Percentiles rank a stretch among this genome's conserved stretches.
phyloP scores from a whole-genome alignment of 1,140 invertebrate species.

The Zaprionus inermis region DNA sequence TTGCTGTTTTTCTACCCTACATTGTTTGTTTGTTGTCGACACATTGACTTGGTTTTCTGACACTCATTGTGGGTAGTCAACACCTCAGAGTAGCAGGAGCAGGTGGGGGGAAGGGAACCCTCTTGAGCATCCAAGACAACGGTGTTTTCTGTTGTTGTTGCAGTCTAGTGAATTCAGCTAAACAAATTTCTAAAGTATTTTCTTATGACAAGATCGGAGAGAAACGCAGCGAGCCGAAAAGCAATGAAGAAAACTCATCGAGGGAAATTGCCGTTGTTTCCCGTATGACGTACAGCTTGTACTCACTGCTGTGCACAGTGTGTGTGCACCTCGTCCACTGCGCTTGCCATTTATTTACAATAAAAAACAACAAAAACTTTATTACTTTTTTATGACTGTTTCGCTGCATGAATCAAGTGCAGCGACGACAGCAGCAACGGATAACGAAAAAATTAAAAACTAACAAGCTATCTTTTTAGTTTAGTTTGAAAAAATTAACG shows the following conservation, averaged over 20 bases:
- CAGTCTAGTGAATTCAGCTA: slow-evolving; percentile 60
- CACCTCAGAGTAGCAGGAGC: neutral
- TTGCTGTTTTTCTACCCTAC: slow-evolving; percentile 19
- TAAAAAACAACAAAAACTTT: slow-evolving; percentile 48
- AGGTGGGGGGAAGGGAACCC: neutral
- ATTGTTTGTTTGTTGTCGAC: slow-evolving; percentile 18
- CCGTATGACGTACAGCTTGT: slow-evolving; percentile 30
- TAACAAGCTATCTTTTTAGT: slow-evolving; percentile 26
- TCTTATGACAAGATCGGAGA: slow-evolving; percentile 45
- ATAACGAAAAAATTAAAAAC: slow-evolving; percentile 21
- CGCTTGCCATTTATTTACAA: slow-evolving; percentile 56
- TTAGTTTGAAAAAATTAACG: slow-evolving; percentile 12
- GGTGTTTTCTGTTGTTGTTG: slow-evolving; percentile 51
- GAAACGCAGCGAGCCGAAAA: slow-evolving; percentile 54
- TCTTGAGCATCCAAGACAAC: slow-evolving; percentile 6
- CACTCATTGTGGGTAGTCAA: slow-evolving; percentile 54
- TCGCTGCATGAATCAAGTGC: slow-evolving; percentile 48
- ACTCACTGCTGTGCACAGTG: neutral
- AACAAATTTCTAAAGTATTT: slow-evolving; percentile 49
- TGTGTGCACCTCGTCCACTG: neutral
- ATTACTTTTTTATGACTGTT: slow-evolving; percentile 60
- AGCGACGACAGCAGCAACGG: slow-evolving; percentile 17
- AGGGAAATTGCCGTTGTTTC: slow-evolving; percentile 54
- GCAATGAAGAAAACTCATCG: slow-evolving; percentile 21
- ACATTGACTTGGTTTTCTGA: slow-evolving; percentile 51